Conservation (phyloP, 2,888 invertebrate genomes). For the Neuroscelio doddi region DNA sequence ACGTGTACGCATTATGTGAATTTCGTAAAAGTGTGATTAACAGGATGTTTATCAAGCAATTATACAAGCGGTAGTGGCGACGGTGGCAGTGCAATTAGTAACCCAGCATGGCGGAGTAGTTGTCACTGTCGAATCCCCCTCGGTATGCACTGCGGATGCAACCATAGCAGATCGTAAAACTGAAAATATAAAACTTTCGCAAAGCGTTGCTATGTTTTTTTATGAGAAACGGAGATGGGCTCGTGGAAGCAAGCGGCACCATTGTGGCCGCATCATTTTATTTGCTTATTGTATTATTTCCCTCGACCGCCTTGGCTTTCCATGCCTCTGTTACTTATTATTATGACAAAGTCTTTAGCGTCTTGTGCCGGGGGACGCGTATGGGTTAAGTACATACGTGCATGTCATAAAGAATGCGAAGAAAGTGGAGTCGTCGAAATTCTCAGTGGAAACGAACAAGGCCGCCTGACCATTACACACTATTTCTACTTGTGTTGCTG, state of each 20-base stretch:
- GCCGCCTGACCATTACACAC: slow-evolving; percentile 44
- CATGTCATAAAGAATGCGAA: slow-evolving; percentile 46
- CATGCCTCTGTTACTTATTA: too few relatives aligned
- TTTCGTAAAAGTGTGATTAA: slow-evolving; percentile 62
- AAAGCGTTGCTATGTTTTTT: slow-evolving; percentile 59
- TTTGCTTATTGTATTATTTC: slow-evolving; percentile 62
- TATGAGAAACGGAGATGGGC: slow-evolving; percentile 55
- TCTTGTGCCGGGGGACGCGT: slow-evolving; percentile 5
- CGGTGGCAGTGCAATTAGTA: slow-evolving; percentile 39
- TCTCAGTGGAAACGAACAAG: slow-evolving; percentile 35
- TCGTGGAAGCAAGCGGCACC: slow-evolving; percentile 40
- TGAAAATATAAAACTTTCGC: slow-evolving; percentile 65
- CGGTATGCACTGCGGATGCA: too few relatives aligned
- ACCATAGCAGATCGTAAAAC: slow-evolving; percentile 58
- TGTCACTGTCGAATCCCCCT: too few relatives aligned
- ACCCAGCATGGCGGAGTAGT: slow-evolving; percentile 15
- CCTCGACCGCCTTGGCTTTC: not conserved
- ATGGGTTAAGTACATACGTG: slow-evolving; percentile 42
- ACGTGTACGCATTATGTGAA: slow-evolving; percentile 62
- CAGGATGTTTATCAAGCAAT: slow-evolving; percentile 71
- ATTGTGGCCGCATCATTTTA: slow-evolving; percentile 58
- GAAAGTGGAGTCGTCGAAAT: slow-evolving; percentile 33
- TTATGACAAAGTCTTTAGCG: too few relatives aligned
- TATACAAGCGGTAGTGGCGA: slow-evolving; percentile 56
- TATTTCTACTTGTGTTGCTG: slow-evolving; percentile 38